Conservation (phyloP, 1,140 invertebrate species). For the Pollicipes pollicipes region DNA sequence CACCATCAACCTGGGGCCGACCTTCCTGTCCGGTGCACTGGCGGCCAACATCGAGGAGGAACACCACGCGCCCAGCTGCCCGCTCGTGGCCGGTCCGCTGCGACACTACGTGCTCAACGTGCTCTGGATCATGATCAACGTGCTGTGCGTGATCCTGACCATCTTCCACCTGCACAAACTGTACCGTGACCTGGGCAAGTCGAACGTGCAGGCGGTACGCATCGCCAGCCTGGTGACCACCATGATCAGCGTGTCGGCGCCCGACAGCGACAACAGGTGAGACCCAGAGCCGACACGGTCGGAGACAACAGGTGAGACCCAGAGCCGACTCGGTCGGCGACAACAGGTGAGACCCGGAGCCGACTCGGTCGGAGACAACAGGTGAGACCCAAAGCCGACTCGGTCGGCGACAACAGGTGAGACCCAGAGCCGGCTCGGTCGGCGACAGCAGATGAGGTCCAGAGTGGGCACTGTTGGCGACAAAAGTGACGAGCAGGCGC, state of each 20-base stretch:
- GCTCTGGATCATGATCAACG: constrained; percentile 72
- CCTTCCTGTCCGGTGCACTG: constrained; percentile 65
- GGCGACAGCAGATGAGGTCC: too few species aligned
- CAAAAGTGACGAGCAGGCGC: too few species aligned
- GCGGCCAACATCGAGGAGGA: constrained; percentile 48
- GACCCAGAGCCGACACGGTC: too few species aligned
- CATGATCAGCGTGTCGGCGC: constrained; percentile 40
- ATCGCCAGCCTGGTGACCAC: constrained; percentile 53
- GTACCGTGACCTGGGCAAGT: constrained; percentile 59
- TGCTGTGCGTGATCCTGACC: constrained; percentile 67
- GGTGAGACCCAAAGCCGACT: too few species aligned
- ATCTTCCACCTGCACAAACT: constrained; percentile 66
- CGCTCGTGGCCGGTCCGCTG: constrained; percentile 50
- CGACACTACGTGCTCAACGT: constrained; percentile 75
- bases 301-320: too few species aligned
- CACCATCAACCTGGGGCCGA: constrained; percentile 77
- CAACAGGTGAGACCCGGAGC: too few species aligned
- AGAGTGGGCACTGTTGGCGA: too few species aligned
- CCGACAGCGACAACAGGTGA: constrained; percentile 18
- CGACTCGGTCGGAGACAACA: too few species aligned
- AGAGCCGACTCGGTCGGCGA: too few species aligned
- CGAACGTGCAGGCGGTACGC: constrained; percentile 46
- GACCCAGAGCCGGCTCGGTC: too few species aligned
- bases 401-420: too few species aligned
- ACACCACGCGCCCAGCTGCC: constrained; percentile 55